These are phyloP conservation scores for Lochmaea crataegi DNA, from an alignment of 2,888 invertebrate species.

Conservation along the genomic window DNA sequence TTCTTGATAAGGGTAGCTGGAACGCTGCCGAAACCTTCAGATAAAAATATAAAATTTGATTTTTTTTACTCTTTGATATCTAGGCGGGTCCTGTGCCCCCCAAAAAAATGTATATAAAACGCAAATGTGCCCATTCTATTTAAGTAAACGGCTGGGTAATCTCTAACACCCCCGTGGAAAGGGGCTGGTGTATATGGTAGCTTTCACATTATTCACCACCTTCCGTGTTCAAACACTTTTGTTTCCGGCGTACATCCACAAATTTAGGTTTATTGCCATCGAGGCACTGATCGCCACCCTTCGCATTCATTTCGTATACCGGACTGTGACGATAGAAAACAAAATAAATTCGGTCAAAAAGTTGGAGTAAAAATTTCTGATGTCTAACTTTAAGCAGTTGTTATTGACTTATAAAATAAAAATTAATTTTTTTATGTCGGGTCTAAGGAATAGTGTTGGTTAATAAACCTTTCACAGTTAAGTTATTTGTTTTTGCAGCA, in stretches of 20 bases:
- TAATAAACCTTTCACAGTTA: no score
- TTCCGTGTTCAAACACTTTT: constrained; percentile 42
- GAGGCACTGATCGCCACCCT: not conserved
- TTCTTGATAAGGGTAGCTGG: no score
- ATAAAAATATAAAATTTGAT: no score
- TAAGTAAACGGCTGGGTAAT: constrained; percentile 18
- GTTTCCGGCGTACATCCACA: constrained; percentile 41
- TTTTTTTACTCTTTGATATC: no score
- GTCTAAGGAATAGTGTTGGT: no score
- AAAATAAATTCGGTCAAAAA: not conserved
- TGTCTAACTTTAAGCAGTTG: not conserved
- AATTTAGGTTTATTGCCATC: constrained; percentile 41
- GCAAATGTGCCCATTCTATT: not conserved
- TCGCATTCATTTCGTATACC: not conserved
- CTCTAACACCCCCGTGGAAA: constrained; percentile 20
- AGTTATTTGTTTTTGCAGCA: no score
- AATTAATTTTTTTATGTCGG: no score
- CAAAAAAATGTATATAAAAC: no score
- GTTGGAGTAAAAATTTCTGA: not conserved
- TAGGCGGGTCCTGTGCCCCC: no score
- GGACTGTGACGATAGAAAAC: not conserved
- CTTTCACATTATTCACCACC: constrained; percentile 41
- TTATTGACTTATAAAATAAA: not conserved
- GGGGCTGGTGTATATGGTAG: constrained; percentile 18
- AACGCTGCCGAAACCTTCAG: no score